Conservation (phyloP, 2,888 invertebrate genomes). For the Calliopum simillimum region DNA sequence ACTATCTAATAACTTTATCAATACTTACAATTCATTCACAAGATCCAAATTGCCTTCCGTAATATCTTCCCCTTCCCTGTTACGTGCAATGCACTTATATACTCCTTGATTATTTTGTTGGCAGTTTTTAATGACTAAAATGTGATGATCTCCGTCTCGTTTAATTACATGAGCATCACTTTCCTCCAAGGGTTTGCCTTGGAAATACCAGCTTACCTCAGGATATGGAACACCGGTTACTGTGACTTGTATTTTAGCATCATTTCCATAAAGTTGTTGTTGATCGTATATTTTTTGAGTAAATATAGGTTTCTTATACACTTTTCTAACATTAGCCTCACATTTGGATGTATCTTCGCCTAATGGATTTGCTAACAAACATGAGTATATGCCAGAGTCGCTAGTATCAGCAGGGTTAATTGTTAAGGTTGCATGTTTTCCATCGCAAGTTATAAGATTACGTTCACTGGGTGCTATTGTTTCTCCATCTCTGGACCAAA, state of each 20-base stretch:
- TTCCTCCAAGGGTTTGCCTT: constrained; percentile 78
- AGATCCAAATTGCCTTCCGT: constrained; percentile 82
- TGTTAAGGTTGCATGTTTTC: constrained; percentile 81
- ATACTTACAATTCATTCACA: constrained; percentile 83
- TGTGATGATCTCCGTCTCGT: constrained; percentile 83
- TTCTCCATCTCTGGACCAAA: constrained; percentile 83
- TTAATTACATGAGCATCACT: constrained; percentile 79
- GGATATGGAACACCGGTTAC: constrained; percentile 86
- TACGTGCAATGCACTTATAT: constrained; percentile 83
- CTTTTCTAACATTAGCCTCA: constrained; percentile 80
- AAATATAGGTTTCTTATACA: constrained; percentile 84
- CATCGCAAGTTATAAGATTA: constrained; percentile 83
- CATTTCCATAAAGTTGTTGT: constrained; percentile 79
- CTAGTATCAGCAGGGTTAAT: constrained; percentile 77
- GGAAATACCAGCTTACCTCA: constrained; percentile 87
- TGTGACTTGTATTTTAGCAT: constrained; percentile 85
- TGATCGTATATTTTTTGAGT: constrained; percentile 73
- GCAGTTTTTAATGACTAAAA: constrained; percentile 80
- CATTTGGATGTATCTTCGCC: constrained; percentile 80
- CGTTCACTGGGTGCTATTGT: constrained; percentile 76
- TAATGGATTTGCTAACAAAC: constrained; percentile 79
- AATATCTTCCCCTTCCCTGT: constrained; percentile 82
- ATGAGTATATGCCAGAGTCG: constrained; percentile 85
- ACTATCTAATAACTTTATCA: neutral
- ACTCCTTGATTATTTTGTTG: constrained; percentile 76